These are phyloP conservation scores for Gavia stellata DNA, from an alignment of 2,113 vertebrate species.

Conservation along the genomic window DNA sequence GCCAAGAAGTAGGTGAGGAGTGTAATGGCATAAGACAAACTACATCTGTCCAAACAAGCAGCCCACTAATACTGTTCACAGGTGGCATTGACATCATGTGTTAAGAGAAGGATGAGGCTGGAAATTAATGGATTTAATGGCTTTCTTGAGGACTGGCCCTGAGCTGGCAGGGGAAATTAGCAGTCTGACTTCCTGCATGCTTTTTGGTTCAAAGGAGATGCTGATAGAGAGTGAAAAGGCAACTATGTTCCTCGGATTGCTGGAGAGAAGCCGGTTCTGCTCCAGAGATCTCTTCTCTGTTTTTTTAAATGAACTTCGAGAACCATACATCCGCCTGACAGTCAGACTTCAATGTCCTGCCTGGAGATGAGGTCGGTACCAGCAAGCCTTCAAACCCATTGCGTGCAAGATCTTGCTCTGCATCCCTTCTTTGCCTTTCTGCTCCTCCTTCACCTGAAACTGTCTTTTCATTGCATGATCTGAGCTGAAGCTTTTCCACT, in stretches of 20 bases:
- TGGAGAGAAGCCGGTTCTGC: neutral
- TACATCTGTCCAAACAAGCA: neutral
- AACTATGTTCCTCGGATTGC: fast-evolving
- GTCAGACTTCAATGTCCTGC: neutral
- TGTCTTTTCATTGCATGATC: fast-evolving
- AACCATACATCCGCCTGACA: neutral
- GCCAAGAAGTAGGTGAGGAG: neutral
- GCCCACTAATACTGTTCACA: neutral
- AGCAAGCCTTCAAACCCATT: neutral
- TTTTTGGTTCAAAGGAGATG: neutral
- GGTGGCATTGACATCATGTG: fast-evolving
- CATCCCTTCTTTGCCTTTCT: neutral
- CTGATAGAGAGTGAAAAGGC: neutral
- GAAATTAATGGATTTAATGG: neutral
- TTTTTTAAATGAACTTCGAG: neutral
- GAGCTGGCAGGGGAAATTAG: neutral
- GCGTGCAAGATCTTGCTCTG: neutral
- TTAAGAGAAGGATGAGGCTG: neutral
- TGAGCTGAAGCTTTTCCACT: neutral
- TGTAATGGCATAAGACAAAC: neutral
- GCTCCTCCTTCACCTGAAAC: neutral
- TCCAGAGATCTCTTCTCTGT: neutral
- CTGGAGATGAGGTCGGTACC: neutral
- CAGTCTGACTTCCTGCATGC: neutral
- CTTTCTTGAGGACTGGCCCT: neutral